phyloP scores from a whole-genome alignment of 2,113 vertebrate species.

The Lepus timidus region DNA sequence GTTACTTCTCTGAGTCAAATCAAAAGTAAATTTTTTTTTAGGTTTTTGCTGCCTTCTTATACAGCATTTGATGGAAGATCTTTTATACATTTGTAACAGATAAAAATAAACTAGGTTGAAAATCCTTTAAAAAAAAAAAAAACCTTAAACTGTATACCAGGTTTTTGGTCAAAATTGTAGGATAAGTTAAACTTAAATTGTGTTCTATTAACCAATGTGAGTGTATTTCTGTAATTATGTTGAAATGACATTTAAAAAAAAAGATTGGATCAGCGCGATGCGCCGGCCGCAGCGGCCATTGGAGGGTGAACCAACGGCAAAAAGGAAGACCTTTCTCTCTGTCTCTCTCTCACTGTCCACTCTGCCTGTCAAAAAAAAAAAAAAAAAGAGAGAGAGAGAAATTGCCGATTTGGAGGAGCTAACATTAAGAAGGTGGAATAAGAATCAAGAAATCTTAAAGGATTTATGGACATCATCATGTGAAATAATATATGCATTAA shows the following conservation, averaged over 20 bases:
- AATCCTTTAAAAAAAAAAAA: constrained; percentile 82
- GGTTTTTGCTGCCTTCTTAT: constrained; percentile 86
- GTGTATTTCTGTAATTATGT: constrained; percentile 90
- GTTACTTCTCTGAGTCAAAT: constrained; percentile 89
- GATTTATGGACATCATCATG: too few species aligned
- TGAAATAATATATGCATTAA: background rate
- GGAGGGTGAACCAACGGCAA: too few species aligned
- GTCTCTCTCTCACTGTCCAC: too few species aligned
- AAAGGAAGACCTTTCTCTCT: too few species aligned
- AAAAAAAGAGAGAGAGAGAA: too few species aligned
- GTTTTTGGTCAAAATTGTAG: constrained; percentile 87
- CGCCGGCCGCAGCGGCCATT: too few species aligned
- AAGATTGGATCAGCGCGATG: too few species aligned
- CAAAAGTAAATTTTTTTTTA: constrained; percentile 91
- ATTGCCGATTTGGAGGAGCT: too few species aligned
- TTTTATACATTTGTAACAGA: constrained; percentile 90
- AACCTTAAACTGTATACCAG: constrained; percentile 86
- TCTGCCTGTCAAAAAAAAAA: too few species aligned
- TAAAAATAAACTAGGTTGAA: constrained; percentile 87
- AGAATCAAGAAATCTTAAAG: too few species aligned
- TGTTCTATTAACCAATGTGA: constrained; percentile 71
- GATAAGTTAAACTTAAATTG: constrained; percentile 89
- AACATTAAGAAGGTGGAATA: too few species aligned
- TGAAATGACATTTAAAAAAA: constrained; percentile 90
- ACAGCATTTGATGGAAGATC: constrained; percentile 87